Conservation (phyloP, 2,113 vertebrate species). For the Erythrocebus patas region DNA sequence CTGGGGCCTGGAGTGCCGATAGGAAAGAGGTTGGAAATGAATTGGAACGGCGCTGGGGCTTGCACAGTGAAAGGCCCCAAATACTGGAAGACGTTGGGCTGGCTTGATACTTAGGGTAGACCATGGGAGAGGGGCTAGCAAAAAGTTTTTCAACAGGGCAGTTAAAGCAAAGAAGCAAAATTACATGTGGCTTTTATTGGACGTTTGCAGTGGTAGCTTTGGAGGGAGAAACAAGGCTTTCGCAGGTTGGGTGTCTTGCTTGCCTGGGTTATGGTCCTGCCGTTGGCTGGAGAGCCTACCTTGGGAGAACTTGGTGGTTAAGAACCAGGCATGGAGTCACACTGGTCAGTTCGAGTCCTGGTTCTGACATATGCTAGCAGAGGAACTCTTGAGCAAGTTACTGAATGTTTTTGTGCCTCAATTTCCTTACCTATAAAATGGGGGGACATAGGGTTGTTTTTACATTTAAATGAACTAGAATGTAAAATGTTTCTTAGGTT, state of each 20-base stretch:
- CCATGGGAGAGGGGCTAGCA: rapidly evolving
- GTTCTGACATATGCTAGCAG: background rate
- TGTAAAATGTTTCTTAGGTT: background rate
- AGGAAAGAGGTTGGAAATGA: background rate
- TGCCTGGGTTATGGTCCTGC: rapidly evolving
- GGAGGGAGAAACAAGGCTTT: rapidly evolving
- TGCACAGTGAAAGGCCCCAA: background rate
- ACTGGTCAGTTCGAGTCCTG: background rate
- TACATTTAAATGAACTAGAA: background rate
- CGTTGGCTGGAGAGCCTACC: background rate
- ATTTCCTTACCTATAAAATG: background rate
- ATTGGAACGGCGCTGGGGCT: rapidly evolving
- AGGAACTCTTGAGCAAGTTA: background rate
- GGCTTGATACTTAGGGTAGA: background rate
- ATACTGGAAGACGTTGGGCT: background rate
- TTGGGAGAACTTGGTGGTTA: no score
- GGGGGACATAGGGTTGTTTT: rapidly evolving
- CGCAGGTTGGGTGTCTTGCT: rapidly evolving
- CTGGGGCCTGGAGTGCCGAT: rapidly evolving
- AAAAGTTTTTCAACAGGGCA: rapidly evolving
- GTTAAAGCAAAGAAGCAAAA: background rate
- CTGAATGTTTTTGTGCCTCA: background rate
- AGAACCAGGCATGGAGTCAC: rapidly evolving
- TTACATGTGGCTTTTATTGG: rapidly evolving
- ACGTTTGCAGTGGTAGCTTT: rapidly evolving